These are phyloP conservation scores for Girardinus metallicus DNA, from an alignment of 2,797 vertebrate genomes.

Conservation along the genomic window DNA sequence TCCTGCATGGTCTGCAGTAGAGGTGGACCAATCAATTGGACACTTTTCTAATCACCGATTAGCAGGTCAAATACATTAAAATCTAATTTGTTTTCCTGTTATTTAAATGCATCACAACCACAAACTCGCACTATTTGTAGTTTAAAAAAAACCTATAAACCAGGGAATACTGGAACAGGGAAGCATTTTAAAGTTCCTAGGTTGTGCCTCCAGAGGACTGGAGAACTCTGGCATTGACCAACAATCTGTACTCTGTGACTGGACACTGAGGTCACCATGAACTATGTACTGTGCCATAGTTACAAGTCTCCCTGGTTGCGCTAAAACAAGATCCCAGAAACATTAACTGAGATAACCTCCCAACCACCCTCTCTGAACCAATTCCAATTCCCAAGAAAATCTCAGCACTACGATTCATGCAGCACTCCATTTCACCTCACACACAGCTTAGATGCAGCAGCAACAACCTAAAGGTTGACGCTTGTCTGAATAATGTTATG, in stretches of 20 bases:
- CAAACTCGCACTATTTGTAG: neutral
- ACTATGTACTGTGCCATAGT: neutral
- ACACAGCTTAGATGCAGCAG: constrained; percentile 61
- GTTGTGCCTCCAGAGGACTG: neutral
- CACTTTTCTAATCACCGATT: neutral
- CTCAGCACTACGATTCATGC: constrained; percentile 11
- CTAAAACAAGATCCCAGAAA: neutral
- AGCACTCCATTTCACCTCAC: constrained; percentile 64
- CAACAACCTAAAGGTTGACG: constrained; percentile 76
- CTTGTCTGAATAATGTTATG: constrained; percentile 83
- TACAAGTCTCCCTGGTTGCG: neutral
- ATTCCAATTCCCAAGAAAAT: constrained; percentile 47
- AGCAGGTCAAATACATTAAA: neutral
- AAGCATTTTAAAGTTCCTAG: neutral
- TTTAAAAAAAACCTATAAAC: neutral
- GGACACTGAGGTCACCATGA: neutral
- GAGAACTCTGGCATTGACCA: neutral
- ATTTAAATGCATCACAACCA: neutral
- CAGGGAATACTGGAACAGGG: neutral
- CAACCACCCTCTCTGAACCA: constrained; percentile 11
- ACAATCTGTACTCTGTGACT: neutral
- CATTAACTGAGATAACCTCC: neutral
- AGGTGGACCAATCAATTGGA: neutral
- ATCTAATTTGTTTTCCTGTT: neutral
- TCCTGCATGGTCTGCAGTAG: constrained; percentile 39